Evolutionary conservation across 2,797 vertebrate species (phyloP).

Genomic region (Eulemur rubriventer): DNA sequence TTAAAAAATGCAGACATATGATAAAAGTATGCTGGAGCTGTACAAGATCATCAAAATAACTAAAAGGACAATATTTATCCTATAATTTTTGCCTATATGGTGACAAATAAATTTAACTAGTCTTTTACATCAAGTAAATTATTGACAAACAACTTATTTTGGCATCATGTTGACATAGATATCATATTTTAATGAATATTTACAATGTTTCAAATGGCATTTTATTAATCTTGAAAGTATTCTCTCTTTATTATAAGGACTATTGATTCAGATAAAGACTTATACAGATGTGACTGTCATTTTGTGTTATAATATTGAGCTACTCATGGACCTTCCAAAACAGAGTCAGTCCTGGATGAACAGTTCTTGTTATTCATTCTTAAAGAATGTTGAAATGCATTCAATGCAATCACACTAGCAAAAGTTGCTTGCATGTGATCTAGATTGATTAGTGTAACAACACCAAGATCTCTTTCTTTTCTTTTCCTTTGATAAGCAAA

Average conservation of each 20-base stretch:
- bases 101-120: background rate
- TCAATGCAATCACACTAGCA: background rate
- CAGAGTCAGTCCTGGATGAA: background rate
- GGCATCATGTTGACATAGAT: background rate
- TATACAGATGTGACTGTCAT: background rate
- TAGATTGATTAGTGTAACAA: background rate
- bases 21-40: background rate
- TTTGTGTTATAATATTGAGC: background rate
- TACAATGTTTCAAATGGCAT: background rate
- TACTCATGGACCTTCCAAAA: background rate
- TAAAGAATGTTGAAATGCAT: background rate
- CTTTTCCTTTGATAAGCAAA: background rate
- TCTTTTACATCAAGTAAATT: conserved; percentile 14
- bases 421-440: background rate
- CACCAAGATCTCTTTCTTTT: background rate
- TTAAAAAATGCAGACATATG: background rate
- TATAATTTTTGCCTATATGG: background rate
- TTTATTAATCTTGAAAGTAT: background rate
- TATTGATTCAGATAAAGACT: background rate
- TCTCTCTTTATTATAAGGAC: background rate
- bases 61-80: background rate
- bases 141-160: background rate
- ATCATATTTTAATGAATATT: background rate
- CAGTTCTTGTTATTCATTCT: background rate
- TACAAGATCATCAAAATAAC: background rate